These are phyloP conservation scores for Erebia ligea DNA, from an alignment of 2,888 invertebrate genomes.

Conservation along the genomic window DNA sequence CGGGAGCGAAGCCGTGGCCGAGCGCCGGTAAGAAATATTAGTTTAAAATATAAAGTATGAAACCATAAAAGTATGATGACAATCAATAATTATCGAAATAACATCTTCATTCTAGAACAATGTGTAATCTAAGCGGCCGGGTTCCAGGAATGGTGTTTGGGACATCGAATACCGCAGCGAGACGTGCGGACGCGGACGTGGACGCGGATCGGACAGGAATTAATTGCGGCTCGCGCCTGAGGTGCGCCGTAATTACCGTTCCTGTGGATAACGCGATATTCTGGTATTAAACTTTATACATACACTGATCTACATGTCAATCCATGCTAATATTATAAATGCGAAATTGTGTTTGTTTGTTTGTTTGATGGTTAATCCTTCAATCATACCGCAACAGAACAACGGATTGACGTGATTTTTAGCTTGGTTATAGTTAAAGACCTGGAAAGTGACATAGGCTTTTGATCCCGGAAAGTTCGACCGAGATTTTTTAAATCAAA, in stretches of 20 bases:
- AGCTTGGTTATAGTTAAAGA: too few species aligned
- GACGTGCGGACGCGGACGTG: constrained; percentile 43
- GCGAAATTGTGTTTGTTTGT: too few species aligned
- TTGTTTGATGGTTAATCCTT: too few species aligned
- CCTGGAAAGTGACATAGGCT: too few species aligned
- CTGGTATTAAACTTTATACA: neutral
- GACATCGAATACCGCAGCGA: constrained; percentile 60
- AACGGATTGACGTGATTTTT: too few species aligned
- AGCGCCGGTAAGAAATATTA: too few species aligned
- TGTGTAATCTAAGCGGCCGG: constrained; percentile 48
- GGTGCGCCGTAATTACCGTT: constrained; percentile 64
- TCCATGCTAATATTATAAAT: neutral
- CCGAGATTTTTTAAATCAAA: too few species aligned
- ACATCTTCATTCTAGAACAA: neutral
- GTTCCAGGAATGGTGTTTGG: constrained; percentile 54
- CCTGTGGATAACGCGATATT: constrained; percentile 49
- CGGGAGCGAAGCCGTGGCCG: too few species aligned
- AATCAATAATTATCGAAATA: neutral
- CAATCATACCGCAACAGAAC: too few species aligned
- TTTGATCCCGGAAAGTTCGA: too few species aligned
- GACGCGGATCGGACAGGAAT: constrained; percentile 54
- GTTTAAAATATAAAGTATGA: too few species aligned
- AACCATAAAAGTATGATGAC: neutral
- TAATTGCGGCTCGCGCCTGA: constrained; percentile 71
- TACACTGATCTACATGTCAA: neutral